Percentiles rank a stretch among this genome's conserved stretches.
phyloP scores from a whole-genome alignment of 1,140 invertebrate species.

The Portunus trituberculatus region DNA sequence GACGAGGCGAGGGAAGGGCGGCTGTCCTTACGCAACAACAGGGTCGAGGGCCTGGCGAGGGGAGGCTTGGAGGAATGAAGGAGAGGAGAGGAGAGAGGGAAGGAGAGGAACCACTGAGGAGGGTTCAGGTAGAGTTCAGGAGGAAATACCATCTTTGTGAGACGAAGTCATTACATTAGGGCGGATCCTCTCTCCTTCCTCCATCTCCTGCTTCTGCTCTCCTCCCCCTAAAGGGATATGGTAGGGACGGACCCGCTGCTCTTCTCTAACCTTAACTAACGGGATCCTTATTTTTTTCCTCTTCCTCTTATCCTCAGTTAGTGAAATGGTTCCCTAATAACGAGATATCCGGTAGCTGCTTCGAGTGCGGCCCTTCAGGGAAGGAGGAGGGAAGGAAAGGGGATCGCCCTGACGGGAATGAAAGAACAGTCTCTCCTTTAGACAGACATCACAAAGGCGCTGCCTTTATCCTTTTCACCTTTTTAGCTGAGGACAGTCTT shows the following conservation, averaged over 20 bases:
- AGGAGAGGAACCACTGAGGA: background rate
- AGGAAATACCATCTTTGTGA: slow-evolving; percentile 47
- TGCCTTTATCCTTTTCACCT: background rate
- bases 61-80: background rate
- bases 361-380: background rate
- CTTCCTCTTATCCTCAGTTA: background rate
- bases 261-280: background rate
- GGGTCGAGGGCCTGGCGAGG: background rate
- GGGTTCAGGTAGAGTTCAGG: slow-evolving; percentile 22
- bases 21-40: slow-evolving; percentile 46
- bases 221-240: background rate
- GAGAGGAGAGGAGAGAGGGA: background rate
- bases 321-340: background rate
- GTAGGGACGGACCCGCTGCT: background rate
- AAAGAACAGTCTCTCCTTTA: background rate
- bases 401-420: background rate
- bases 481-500: background rate
- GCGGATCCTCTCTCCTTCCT: background rate
- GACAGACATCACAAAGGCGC: background rate
- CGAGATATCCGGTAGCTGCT: background rate
- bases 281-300: background rate
- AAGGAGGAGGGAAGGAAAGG: background rate
- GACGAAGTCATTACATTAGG: background rate
- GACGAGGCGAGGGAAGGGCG: background rate
- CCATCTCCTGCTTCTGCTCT: background rate